Evolutionary conservation across 2,888 invertebrate genomes (phyloP).

Genomic region (Minunthozetes semirufus): DNA sequence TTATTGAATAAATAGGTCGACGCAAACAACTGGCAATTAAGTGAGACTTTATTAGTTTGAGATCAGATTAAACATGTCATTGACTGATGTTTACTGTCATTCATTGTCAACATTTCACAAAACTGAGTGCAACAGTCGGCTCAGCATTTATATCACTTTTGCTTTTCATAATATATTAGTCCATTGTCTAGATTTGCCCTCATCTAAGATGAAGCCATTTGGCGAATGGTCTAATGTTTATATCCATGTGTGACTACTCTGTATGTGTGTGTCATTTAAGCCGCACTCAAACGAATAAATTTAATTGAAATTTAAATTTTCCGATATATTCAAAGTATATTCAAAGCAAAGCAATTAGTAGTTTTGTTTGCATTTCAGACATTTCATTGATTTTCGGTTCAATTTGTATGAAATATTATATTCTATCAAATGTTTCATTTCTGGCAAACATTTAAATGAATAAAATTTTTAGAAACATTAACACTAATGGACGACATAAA

Average conservation of each 20-base stretch:
- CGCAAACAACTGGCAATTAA: slow-evolving; percentile 9
- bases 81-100: slow-evolving; percentile 22
- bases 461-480: neutral
- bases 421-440: neutral
- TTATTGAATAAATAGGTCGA: slow-evolving; percentile 19
- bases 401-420: too few relatives aligned
- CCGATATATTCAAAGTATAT: too few relatives aligned
- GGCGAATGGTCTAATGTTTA: neutral
- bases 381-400: neutral
- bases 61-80: slow-evolving; percentile 22
- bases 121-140: slow-evolving; percentile 1
- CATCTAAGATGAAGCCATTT: neutral
- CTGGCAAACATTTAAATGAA: neutral
- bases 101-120: slow-evolving; percentile 10
- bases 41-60: slow-evolving; percentile 12
- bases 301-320: too few relatives aligned
- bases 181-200: neutral
- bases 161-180: neutral
- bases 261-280: too few relatives aligned
- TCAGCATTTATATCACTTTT: slow-evolving; percentile 3
- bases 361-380: too few relatives aligned
- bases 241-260: too few relatives aligned
- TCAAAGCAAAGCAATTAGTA: too few relatives aligned
- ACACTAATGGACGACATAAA: neutral
- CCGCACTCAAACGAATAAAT: too few relatives aligned